These are phyloP conservation scores for Peribatodes rhomboidaria DNA, from an alignment of 2,888 invertebrate species.

Conservation along the genomic window DNA sequence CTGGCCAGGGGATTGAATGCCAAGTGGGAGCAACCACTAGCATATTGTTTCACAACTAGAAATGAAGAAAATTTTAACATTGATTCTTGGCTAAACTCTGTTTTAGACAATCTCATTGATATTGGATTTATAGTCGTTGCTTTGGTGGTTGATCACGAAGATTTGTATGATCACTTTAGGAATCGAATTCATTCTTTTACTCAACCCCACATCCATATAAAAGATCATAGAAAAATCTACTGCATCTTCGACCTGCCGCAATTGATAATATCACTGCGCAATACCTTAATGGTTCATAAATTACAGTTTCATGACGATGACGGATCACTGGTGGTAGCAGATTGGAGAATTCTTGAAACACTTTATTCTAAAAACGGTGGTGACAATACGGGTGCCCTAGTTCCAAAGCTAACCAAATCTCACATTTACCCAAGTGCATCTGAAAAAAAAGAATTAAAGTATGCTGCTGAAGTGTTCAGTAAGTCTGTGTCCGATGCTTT, in stretches of 20 bases:
- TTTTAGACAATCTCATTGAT: not conserved
- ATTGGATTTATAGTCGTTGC: constrained; percentile 11
- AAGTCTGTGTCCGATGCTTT: constrained; percentile 20
- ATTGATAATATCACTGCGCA: constrained; percentile 19
- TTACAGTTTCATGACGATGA: constrained; percentile 14
- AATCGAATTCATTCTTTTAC: not conserved
- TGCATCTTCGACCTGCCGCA: constrained; percentile 22
- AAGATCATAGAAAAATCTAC: constrained; percentile 8
- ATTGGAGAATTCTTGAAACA: not conserved
- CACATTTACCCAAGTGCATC: constrained; percentile 12
- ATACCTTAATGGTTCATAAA: constrained; percentile 14
- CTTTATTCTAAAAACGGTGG: not conserved
- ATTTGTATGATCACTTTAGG: constrained; percentile 3
- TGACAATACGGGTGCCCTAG: not conserved
- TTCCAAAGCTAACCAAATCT: constrained; percentile 13
- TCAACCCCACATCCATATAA: not conserved
- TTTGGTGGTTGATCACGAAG: constrained; percentile 18
- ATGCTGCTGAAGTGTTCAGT: constrained; percentile 25
- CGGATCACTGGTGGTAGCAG: constrained; percentile 1
- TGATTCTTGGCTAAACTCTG: not conserved
- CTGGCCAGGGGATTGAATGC: constrained; percentile 12
- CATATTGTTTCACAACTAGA: constrained; percentile 5
- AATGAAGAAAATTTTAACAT: not conserved
- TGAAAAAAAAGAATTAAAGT: constrained; percentile 19
- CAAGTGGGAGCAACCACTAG: constrained; percentile 24